Conservation (phyloP, 2,113 vertebrate species). For the Ictidomys tridecemlineatus region DNA sequence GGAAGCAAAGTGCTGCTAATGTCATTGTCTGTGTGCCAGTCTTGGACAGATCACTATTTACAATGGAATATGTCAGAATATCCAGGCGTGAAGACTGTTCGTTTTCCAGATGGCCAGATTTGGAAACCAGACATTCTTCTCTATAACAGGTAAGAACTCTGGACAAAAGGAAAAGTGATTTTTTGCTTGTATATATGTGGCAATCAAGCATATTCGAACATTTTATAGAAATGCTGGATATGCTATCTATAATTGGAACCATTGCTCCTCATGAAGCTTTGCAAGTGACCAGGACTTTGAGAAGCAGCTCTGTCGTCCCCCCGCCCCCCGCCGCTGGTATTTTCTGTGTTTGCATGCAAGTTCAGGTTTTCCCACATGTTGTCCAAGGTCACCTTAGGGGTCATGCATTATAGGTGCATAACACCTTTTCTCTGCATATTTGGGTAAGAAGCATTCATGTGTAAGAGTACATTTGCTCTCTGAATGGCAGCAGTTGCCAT, state of each 20-base stretch:
- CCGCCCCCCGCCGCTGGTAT: background rate
- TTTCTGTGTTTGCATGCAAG: background rate
- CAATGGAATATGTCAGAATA: conserved; percentile 94
- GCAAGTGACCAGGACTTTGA: background rate
- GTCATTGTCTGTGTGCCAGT: conserved; percentile 85
- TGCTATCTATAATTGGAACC: background rate
- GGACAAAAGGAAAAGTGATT: background rate
- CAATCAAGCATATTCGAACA: background rate
- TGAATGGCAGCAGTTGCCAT: background rate
- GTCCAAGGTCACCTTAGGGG: no score
- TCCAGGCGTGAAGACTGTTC: conserved; percentile 93
- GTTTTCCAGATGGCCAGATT: conserved; percentile 94
- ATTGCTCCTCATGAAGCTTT: background rate
- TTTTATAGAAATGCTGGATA: background rate
- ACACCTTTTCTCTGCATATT: background rate
- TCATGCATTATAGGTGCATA: background rate
- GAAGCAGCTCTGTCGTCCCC: background rate
- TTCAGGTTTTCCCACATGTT: background rate
- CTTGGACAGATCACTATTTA: conserved; percentile 94
- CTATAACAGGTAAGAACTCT: conserved; percentile 94
- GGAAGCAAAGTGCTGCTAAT: conserved; percentile 65
- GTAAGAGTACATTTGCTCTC: background rate
- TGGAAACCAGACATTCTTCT: conserved; percentile 99
- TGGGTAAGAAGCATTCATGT: background rate
- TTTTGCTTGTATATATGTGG: background rate